These are phyloP conservation scores for Heliconius hortense DNA, from an alignment of 2,888 invertebrate genomes.

Conservation along the genomic window DNA sequence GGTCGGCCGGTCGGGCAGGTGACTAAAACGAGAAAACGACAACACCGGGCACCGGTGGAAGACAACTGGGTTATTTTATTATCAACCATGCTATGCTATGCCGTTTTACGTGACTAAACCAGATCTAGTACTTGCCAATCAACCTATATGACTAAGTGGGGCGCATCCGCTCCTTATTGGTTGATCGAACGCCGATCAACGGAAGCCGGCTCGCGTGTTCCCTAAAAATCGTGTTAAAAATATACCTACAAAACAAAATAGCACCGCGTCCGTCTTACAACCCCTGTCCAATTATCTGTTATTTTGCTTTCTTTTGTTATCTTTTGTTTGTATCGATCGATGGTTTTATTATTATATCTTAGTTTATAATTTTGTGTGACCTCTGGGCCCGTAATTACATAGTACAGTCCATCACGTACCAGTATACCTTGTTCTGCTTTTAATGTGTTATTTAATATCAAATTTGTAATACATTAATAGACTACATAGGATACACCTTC, in stretches of 20 bases:
- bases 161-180: constrained; percentile 61
- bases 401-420: constrained; percentile 68
- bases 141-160: constrained; percentile 55
- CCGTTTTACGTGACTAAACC: constrained; percentile 55
- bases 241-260: constrained; percentile 57
- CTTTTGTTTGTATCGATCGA: constrained; percentile 49
- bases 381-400: constrained; percentile 76
- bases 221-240: constrained; percentile 65
- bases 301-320: constrained; percentile 76
- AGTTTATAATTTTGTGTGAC: constrained; percentile 74
- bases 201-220: constrained; percentile 66
- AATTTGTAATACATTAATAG: constrained; percentile 79
- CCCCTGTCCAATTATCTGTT: constrained; percentile 72
- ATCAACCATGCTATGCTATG: constrained; percentile 53
- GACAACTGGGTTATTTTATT: constrained; percentile 53
- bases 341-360: constrained; percentile 55
- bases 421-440: constrained; percentile 65
- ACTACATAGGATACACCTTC: constrained; percentile 70
- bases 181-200: constrained; percentile 58
- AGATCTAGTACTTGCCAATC: constrained; percentile 54
- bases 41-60: constrained; percentile 43
- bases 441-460: constrained; percentile 79
- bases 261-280: constrained; percentile 64
- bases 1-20: constrained; percentile 65
- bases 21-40: constrained; percentile 62